Evolutionary conservation across 2,113 vertebrate genomes (phyloP).

Genomic region (Macquaria australasica): DNA sequence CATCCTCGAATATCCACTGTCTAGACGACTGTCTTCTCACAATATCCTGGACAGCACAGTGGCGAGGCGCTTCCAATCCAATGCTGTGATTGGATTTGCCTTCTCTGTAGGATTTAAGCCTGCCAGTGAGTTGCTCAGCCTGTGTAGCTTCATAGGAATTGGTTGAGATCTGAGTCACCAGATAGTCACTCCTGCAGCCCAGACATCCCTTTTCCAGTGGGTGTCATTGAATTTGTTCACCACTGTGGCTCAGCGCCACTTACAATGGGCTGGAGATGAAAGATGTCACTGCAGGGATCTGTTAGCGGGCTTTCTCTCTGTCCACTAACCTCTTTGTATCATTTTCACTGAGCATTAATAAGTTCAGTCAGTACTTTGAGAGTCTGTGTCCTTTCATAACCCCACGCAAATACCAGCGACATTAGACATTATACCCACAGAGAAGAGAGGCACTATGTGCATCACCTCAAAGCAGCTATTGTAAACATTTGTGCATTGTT

Average conservation of each 20-base stretch:
- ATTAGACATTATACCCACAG: slow-evolving; percentile 49
- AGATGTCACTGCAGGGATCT: slow-evolving; percentile 64
- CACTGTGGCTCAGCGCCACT: slow-evolving; percentile 26
- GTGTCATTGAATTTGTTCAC: slow-evolving; percentile 58
- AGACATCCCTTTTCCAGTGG: slow-evolving; percentile 53
- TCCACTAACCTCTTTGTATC: slow-evolving; percentile 57
- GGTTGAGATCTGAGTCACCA: slow-evolving; percentile 51
- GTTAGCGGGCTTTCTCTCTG: slow-evolving; percentile 32
- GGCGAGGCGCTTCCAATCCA: slow-evolving; percentile 34
- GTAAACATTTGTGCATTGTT: slow-evolving; percentile 63
- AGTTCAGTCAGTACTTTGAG: slow-evolving; percentile 40
- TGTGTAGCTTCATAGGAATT: slow-evolving; percentile 23
- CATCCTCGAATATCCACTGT: slow-evolving; percentile 52
- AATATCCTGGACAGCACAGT: slow-evolving; percentile 31
- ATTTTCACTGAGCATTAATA: slow-evolving; percentile 64
- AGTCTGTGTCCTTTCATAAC: slow-evolving; percentile 49
- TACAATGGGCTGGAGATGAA: slow-evolving; percentile 73
- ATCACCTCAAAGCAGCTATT: slow-evolving; percentile 61
- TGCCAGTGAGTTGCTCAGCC: slow-evolving; percentile 25
- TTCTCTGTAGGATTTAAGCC: slow-evolving; percentile 43
- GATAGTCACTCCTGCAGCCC: slow-evolving; percentile 21
- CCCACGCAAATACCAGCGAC: slow-evolving; percentile 57
- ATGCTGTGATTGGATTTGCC: slow-evolving; percentile 61
- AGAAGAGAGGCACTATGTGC: slow-evolving; percentile 24
- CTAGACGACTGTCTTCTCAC: slow-evolving; percentile 42